Evolutionary conservation across 2,113 vertebrate genomes (phyloP), one percentile per base, ranked within the genome.

Genomic region (Sminthopsis crassicaudata): DNA sequence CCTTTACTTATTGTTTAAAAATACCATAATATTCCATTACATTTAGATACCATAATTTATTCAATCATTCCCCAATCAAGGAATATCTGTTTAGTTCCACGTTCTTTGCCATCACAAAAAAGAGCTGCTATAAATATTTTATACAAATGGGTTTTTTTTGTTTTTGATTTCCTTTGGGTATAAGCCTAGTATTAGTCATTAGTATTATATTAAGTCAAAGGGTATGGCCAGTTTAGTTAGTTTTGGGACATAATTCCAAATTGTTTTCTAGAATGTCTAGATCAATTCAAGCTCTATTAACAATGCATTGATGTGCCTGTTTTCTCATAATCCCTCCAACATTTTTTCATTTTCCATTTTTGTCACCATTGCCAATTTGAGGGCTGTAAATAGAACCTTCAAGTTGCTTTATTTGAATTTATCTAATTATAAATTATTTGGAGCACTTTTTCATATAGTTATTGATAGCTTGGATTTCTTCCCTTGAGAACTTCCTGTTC

Each of bases 391-490:
- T 84, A 84, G n/a, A 84, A 42, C n/a, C 67, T 42, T 84, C 19
- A 84, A 84, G 67, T 42, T 84, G 67, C n/a, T 84, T 84, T 84
- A 84, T 84, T 84, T 84, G n/a, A n/a, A 42, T 84, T 84, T 84
- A 19, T 42, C 67, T 42, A 42, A 84, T 84, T 84, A 84, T 42
- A 84, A 23, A 84, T 84, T 16, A 42, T 84, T 84, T 84, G 67
- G 67, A 84, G n/a, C 67, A 42, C 16, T n/a, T 76, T 57, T 84
- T 84, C 67, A 84, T 84, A 42, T 84, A 19, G 36, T 23, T 84
- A n/a, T 84, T 84, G 67, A 42, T 84, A 84, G 19, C n/a, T 84
- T 84, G 67, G n/a, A 84, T 84, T 84, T 42, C 67, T 84, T 84
- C 67, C n/a, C n/a, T 84, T 42, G 67, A 84, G n/a, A 84, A 84